Conservation (phyloP, 2,113 vertebrate genomes). For the Forbesichthys agassizii region DNA sequence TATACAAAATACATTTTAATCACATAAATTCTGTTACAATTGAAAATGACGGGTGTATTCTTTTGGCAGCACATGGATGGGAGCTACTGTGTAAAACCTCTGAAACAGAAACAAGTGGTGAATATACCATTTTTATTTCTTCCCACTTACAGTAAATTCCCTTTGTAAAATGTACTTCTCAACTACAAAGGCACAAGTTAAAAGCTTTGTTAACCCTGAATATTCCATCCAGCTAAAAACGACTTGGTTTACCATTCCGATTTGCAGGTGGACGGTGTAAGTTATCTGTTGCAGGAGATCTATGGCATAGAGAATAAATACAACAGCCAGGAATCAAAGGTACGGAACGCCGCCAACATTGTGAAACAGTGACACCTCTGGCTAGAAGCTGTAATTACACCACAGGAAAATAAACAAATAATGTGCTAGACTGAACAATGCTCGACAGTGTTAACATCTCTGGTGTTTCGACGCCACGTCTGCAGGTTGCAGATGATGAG, state of each 20-base stretch:
- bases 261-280: slow-evolving; percentile 93
- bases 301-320: slow-evolving; percentile 99
- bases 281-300: slow-evolving; percentile 98
- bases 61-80: slow-evolving; percentile 88
- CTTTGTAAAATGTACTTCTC: slow-evolving; percentile 15
- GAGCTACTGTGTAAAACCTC: slow-evolving; percentile 94
- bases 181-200: slow-evolving; percentile 11
- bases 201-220: slow-evolving; percentile 20
- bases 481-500: slow-evolving; percentile 91
- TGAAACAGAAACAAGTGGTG: slow-evolving; percentile 99
- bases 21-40: background rate
- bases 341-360: slow-evolving; percentile 36
- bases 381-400: background rate
- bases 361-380: background rate
- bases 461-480: background rate
- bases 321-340: slow-evolving; percentile 95
- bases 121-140: slow-evolving; percentile 49
- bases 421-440: background rate
- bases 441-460: background rate
- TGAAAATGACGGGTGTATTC: background rate
- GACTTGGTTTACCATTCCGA: slow-evolving; percentile 17
- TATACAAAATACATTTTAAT: background rate
- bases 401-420: background rate
- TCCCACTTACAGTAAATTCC: slow-evolving; percentile 9
- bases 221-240: background rate